Evolutionary conservation across 2,888 invertebrate genomes (phyloP).

Genomic region (Lucinisca nassula): DNA sequence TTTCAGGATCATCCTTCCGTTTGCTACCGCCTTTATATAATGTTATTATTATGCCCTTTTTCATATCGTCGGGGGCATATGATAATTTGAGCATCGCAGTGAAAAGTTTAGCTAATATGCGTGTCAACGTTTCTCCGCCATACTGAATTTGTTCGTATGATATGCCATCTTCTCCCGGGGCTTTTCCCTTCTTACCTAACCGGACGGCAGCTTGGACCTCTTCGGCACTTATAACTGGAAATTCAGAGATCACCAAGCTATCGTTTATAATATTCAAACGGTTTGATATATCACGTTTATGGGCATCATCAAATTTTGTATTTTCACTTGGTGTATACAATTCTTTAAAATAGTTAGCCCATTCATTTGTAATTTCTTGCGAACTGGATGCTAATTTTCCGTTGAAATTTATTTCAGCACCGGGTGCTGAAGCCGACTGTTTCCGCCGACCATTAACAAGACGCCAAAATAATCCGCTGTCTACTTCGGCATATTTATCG

Average conservation of each 20-base stretch:
- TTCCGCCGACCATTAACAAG: background rate
- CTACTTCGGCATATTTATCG: background rate
- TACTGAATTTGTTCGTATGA: background rate
- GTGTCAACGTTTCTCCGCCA: background rate
- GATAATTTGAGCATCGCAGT: background rate
- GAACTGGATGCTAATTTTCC: background rate
- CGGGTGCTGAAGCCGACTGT: background rate
- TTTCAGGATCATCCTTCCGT: slow-evolving; percentile 11
- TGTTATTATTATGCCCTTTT: background rate
- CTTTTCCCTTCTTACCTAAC: background rate
- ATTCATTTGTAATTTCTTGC: background rate
- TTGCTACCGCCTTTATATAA: slow-evolving; percentile 1
- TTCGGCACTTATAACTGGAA: background rate
- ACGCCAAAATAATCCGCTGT: background rate
- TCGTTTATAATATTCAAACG: background rate
- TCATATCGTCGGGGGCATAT: background rate
- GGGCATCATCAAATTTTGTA: background rate
- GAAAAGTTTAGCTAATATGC: background rate
- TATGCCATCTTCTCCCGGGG: background rate
- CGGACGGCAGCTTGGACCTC: background rate
- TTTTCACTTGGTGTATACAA: background rate
- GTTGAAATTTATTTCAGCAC: background rate
- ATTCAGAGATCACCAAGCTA: background rate
- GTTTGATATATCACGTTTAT: background rate
- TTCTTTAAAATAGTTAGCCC: background rate